These are phyloP conservation scores for Drosophila ironensis DNA, from an alignment of 1,140 invertebrate genomes.

Conservation along the genomic window DNA sequence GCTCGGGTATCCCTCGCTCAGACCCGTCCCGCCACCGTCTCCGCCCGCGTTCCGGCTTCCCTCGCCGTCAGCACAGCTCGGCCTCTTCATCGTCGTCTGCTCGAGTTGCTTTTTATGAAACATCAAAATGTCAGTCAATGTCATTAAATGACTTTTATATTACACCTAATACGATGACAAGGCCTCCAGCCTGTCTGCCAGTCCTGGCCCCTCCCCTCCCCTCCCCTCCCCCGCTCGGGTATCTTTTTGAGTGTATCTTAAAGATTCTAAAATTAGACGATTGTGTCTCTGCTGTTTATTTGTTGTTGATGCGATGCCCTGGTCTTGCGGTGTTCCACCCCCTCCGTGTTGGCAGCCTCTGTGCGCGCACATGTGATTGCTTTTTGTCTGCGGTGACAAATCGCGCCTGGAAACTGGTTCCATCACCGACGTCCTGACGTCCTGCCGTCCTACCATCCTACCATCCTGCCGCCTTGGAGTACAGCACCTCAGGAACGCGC, in stretches of 20 bases:
- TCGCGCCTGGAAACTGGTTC: slow-evolving; percentile 52
- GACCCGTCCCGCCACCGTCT: neutral
- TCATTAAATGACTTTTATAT: slow-evolving; percentile 81
- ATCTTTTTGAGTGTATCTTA: slow-evolving; percentile 80
- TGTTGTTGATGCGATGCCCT: slow-evolving; percentile 11
- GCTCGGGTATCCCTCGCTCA: slow-evolving; percentile 12
- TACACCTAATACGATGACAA: slow-evolving; percentile 80
- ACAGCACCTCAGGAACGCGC: slow-evolving; percentile 12
- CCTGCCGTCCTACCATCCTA: too few relatives aligned
- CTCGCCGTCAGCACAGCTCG: neutral
- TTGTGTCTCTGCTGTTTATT: slow-evolving; percentile 50
- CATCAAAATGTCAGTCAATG: slow-evolving; percentile 81
- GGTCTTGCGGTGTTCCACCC: slow-evolving; percentile 12
- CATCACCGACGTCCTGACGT: neutral
- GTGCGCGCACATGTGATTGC: slow-evolving; percentile 70
- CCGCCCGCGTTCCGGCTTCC: too few relatives aligned
- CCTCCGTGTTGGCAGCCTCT: slow-evolving; percentile 6
- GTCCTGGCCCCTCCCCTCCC: neutral
- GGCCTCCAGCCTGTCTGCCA: slow-evolving; percentile 55
- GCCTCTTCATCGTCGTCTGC: slow-evolving; percentile 56
- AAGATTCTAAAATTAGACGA: slow-evolving; percentile 80
- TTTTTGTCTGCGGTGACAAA: slow-evolving; percentile 69
- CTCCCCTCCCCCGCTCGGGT: slow-evolving; percentile 13
- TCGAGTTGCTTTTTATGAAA: slow-evolving; percentile 81
- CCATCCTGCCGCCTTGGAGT: neutral